A percentile compares a stretch with the other conserved stretches of the same genome.
Evolutionary conservation across 2,113 vertebrate species (phyloP).

Genomic region (Ranitomeya imitator): DNA sequence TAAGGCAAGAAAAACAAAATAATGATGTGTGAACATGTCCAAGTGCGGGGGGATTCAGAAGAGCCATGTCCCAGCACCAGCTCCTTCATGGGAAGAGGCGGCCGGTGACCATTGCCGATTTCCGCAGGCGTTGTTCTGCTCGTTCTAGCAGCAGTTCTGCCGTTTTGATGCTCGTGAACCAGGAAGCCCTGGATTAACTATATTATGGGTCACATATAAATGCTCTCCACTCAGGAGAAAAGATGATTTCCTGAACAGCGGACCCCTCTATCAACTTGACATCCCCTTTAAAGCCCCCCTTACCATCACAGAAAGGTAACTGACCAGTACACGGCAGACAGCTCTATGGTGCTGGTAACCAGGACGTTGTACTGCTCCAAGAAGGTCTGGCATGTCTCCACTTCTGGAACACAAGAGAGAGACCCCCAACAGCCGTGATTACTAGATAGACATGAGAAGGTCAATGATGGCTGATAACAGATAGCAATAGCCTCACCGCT

Average conservation of each 20-base stretch:
- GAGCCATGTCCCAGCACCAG: background rate
- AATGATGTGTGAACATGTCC: background rate
- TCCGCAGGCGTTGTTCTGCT: no score
- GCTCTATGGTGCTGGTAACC: conserved; percentile 84
- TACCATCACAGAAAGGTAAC: background rate
- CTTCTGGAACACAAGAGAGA: conserved; percentile 19
- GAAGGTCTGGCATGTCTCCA: background rate
- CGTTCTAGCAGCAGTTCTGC: no score
- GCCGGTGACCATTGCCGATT: no score
- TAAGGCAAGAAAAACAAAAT: conserved; percentile 59
- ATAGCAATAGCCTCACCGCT: background rate
- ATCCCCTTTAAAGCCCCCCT: no score
- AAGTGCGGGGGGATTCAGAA: background rate
- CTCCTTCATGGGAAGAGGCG: no score
- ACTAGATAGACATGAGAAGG: background rate
- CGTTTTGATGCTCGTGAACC: background rate
- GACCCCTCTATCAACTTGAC: no score
- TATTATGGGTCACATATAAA: background rate
- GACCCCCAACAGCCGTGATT: background rate
- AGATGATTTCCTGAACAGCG: no score
- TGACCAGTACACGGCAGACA: conserved; percentile 85
- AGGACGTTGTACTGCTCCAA: conserved; percentile 75
- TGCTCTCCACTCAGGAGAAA: no score
- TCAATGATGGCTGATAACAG: background rate
- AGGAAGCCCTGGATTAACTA: background rate